Evolutionary conservation across 2,888 invertebrate genomes (phyloP).

Genomic region (Anarsia innoxiella): DNA sequence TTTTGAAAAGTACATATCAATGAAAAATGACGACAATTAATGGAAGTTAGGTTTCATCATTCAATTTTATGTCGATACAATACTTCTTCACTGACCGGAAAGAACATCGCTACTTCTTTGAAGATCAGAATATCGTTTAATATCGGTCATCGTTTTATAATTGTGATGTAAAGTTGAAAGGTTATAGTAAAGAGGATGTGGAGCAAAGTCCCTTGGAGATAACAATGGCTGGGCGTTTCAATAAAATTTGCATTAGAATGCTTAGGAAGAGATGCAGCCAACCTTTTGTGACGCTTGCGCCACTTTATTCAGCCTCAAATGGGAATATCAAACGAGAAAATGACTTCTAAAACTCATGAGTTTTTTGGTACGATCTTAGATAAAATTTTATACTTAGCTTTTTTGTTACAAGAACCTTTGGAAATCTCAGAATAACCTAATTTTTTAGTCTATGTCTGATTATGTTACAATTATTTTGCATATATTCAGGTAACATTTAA

Average conservation of each 20-base stretch:
- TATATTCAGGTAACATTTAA: background rate
- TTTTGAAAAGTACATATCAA: no score
- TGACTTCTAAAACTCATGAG: background rate
- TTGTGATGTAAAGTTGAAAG: background rate
- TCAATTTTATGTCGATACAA: background rate
- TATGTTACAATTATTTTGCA: background rate
- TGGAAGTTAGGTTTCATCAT: background rate
- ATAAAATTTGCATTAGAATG: conserved; percentile 71
- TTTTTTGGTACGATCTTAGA: background rate
- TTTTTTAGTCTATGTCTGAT: background rate
- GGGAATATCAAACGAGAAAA: background rate
- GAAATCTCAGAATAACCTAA: background rate
- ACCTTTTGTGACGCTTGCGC: conserved; percentile 47
- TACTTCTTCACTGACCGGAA: background rate
- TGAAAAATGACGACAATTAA: background rate
- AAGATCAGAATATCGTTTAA: background rate
- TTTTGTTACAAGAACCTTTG: background rate
- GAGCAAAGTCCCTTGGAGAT: conserved; percentile 33
- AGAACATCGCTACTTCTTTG: conserved; percentile 9
- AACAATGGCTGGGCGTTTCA: conserved; percentile 62
- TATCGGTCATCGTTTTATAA: background rate
- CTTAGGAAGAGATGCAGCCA: conserved; percentile 49
- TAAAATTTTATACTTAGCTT: background rate
- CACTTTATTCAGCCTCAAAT: conserved; percentile 15
- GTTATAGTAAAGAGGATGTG: background rate